Base-by-base conservation (phyloP, 1,140 invertebrate species). In the Drosophila tani region DNA sequence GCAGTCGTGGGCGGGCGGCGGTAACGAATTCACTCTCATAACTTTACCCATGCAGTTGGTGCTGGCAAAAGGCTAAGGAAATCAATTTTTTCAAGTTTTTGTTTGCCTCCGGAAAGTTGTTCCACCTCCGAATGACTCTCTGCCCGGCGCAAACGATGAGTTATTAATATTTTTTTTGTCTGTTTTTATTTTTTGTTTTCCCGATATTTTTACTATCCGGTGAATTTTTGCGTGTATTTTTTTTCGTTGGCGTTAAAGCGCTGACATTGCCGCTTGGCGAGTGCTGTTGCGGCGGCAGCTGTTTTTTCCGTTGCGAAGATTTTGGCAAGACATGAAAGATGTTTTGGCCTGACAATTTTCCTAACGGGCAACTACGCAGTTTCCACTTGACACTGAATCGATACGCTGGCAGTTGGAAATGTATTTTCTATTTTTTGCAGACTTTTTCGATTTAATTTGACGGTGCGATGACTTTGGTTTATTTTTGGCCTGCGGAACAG, bases 31-130 rank as follows among this genome's bases (percentile, higher is more conserved):
- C 67, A 79, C 84, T 92, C 81, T 92, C 91, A 92, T 92, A 92
- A 92, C 91, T 92, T 83, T 91, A 81, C 84, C 91, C 91, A 92
- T 92, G 51, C 91, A 92, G 46, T 79, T 71, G 59, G 60, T 70
- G 68, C 46, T 73, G 46, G 38, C 53, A 58, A 56, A 74, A 55
- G 40, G 53, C 62, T 71, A 84, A 67, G 67, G 69, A 82, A 78
- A 73, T 68, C 50, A 56, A 67, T 64, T 83, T 41, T 70, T 38
- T 43, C 17, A 53, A 9, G 29, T 58, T 62, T 77, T 58, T 60
- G 45, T 76, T 67, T 63, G 29, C 11, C 45, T 21, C 43, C 27
- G 56, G 29, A 45, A 63, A 50, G 45, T 81, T 65, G 32, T 47
- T 63, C 71, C 51, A 57, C 55, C 29, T 74, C 62, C 21, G 14